Conservation (phyloP, 2,113 vertebrate species). For the Misgurnus anguillicaudatus region DNA sequence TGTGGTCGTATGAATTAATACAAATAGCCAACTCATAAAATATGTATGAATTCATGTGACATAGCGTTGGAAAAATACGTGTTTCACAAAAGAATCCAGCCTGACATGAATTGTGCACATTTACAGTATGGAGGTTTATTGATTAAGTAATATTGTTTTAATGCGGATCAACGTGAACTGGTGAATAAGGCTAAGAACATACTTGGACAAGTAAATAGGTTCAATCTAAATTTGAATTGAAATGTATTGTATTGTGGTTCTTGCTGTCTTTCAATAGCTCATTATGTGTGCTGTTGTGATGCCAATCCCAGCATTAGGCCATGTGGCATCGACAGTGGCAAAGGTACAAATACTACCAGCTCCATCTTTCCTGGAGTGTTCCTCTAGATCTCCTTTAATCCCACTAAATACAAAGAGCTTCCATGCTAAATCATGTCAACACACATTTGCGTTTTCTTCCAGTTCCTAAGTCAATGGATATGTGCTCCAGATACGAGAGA, state of each 20-base stretch:
- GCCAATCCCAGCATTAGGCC: conserved; percentile 46
- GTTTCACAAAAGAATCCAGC: too few relatives aligned
- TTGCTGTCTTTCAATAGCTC: conserved; percentile 1
- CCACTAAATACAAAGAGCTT: conserved; percentile 49
- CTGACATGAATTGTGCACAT: too few relatives aligned
- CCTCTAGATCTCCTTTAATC: conserved; percentile 59
- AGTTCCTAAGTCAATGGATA: conserved; percentile 1
- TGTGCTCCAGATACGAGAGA: conserved; percentile 22
- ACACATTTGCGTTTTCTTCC: conserved; percentile 38
- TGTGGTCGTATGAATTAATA: too few relatives aligned
- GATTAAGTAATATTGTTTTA: too few relatives aligned
- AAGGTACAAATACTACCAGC: conserved; percentile 38
- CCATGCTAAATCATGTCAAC: conserved; percentile 49
- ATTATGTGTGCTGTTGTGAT: conserved; percentile 37
- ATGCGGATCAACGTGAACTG: too few relatives aligned
- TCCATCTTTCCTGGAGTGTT: conserved; percentile 42
- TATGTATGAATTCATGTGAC: too few relatives aligned
- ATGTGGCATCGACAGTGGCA: conserved; percentile 49
- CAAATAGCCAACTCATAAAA: too few relatives aligned
- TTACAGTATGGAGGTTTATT: too few relatives aligned
- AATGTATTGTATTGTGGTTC: background rate
- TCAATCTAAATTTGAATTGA: background rate
- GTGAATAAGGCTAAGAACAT: background rate
- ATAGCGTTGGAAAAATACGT: too few relatives aligned
- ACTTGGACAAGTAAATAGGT: background rate